Evolutionary conservation across 23 tunicate genomes (phyloP).

Genomic region (Styela clava): DNA sequence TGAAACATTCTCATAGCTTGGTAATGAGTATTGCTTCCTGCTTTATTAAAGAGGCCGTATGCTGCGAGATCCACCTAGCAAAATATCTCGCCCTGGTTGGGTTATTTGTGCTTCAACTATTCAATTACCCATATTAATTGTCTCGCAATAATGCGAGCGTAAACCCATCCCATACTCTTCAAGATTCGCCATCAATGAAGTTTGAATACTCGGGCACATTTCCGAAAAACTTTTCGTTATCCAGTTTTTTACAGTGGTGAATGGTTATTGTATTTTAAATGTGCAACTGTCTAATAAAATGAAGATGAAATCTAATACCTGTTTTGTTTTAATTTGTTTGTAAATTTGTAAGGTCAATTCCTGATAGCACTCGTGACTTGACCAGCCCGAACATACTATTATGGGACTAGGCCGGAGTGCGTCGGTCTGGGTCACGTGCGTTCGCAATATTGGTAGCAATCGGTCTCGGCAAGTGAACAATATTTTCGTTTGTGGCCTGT

Average conservation of each 20-base stretch:
- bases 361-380: too few species aligned
- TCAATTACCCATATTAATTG: background rate
- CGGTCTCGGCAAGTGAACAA: too few species aligned
- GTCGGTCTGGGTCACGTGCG: too few species aligned
- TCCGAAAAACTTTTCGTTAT: conserved; percentile 7
- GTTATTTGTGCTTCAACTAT: background rate
- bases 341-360: too few species aligned
- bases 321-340: background rate
- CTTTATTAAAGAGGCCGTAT: too few species aligned
- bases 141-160: background rate
- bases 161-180: background rate
- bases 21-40: background rate
- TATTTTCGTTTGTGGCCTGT: too few species aligned
- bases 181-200: background rate
- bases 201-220: background rate
- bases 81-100: too few species aligned
- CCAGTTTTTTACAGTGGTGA: conserved; percentile 35
- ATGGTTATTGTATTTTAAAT: conserved; percentile 28
- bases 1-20: background rate
- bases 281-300: conserved; percentile 30
- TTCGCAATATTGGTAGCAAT: too few species aligned
- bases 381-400: too few species aligned
- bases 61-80: too few species aligned
- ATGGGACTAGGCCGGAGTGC: too few species aligned
- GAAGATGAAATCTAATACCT: conserved; percentile 9